Base-by-base conservation (phyloP, 2,797 vertebrate genomes). In the Anas bernieri region DNA sequence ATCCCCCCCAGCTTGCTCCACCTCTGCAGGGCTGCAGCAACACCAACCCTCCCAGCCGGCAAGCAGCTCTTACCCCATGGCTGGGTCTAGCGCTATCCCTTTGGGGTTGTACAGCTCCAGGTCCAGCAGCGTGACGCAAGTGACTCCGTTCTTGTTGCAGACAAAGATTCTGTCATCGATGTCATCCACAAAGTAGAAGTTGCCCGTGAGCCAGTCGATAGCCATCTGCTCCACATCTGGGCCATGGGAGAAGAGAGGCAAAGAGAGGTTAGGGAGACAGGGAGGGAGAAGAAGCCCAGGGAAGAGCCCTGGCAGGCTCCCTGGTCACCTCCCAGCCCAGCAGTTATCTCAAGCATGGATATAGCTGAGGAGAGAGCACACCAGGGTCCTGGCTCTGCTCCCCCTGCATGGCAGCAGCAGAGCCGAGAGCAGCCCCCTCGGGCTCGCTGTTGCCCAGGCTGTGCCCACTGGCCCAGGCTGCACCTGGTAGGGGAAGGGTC, bases 181-280 rank as follows among this genome's bases (percentile, higher is more conserved):
- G 93, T 99, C 99, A 85, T 99, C 99, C 96, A 99, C 99, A 33
- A 99, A 99, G 98, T 99, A 99, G 98, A 99, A 99, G 98, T 99
- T 99, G 96, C 99, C 99, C 0, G 99, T 99, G 94, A 99, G 98
- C 99, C 99, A 99, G 97, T 99, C 99, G 2, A 99, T 99, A 70
- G 99, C 99, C 99, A 99, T 99, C 98, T 99, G 99, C 85, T 99
- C 99, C 91, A 99, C 99, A 58, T 99, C 99, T 99, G n/a, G 85
- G 74, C 28, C 22, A 0, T 1, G 50, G 86, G 15, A 84, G 95
- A 87, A 80, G 66, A 12, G 16, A 41, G 20, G 37, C 9, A 17
- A 20, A 50, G 31, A 12, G 30, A n/a, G 26, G 28, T 76, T 33
- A 68, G 50, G 17, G 3, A 21, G 35, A 16, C 4, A 18, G 39